Percentiles rank a stretch among this genome's conserved stretches.
Conservation (phyloP, 2,797 vertebrate genomes). For the Ctenochaetus hawaiiensis region DNA sequence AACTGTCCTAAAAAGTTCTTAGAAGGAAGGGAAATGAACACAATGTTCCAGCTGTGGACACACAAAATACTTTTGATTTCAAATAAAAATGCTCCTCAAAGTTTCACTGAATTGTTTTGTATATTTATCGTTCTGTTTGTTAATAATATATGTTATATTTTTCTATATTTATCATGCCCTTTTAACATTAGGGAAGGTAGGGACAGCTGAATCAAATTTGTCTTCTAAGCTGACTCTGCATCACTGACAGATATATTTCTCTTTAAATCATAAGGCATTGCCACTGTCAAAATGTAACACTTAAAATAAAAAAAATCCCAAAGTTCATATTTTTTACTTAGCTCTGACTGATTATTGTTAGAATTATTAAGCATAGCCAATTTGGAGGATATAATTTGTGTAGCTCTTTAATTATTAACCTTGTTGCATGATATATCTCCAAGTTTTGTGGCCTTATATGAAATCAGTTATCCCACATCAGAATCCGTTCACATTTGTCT, state of each 20-base stretch:
- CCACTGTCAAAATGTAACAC: not conserved
- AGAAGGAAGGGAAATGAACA: not conserved
- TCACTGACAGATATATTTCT: not conserved
- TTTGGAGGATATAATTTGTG: not conserved
- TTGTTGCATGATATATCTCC: conserved; percentile 11
- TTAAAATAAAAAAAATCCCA: too few species aligned
- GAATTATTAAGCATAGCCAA: too few species aligned
- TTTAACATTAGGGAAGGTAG: not conserved
- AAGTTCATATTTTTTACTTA: not conserved
- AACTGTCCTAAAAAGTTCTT: conserved; percentile 1
- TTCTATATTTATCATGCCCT: not conserved
- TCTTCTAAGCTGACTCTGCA: not conserved
- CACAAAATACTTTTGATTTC: not conserved
- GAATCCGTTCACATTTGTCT: conserved; percentile 15
- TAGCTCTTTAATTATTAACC: not conserved
- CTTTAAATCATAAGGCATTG: not conserved
- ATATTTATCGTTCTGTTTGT: not conserved
- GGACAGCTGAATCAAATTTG: not conserved
- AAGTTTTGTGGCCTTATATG: not conserved
- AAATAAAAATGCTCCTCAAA: not conserved
- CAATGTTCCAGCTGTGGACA: not conserved
- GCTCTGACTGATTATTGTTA: not conserved
- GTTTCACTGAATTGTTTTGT: not conserved
- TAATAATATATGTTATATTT: not conserved
- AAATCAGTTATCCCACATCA: not conserved